Evolutionary conservation across 35 echinoderm and acorn worm genomes (phyloP), one percentile per base, ranked within the genome.

Genomic region (Strongylocentrotus purpuratus): DNA sequence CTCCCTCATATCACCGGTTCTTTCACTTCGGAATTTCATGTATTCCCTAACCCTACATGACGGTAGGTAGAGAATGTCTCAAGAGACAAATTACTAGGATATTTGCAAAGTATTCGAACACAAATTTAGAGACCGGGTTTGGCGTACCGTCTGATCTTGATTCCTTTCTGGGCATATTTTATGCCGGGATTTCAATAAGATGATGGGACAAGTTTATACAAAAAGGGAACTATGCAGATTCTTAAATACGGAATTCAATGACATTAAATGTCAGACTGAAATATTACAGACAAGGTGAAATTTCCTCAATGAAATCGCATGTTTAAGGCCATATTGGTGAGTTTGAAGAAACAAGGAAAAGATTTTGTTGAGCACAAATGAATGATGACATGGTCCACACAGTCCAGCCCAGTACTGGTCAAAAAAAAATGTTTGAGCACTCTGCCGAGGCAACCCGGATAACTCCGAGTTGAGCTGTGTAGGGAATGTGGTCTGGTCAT

Each of bases 241-340:
- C 85, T 95, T 32, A 88, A 86, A 89, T 95, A 88, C 85, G 86
- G 94, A 47, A 14, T 95, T 87, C 85, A 88, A 18, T 86, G 46
- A 28, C 94, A 95, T 85, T 94, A 45, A 86, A 17, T 94, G 94
- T 47, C 33, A 17, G 28, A 11, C 89, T 47, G 33, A 0, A 61
- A 94, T 94, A 94, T 94, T 35, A 78, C 60, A 33, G 33, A 94
- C 32, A 78, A 86, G 33, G 60, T 61, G 59, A 85, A 71, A 61
- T 94, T 94, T 78, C 50, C 50, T 33, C 59, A 70, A 71, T 71
- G 4, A 17, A 78, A 94, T 94, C 59, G 78, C 59, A 71, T 61
- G 4, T 86, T 78, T 94, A 78, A 94, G 78, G 94, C 94, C 10
- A 61, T 32, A 85, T 85, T 94, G 52, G 94, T 95, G 33, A 95